Evolutionary conservation across 2,113 vertebrate genomes (phyloP), one percentile per base, ranked within the genome.

Genomic region (Hydropotes inermis): DNA sequence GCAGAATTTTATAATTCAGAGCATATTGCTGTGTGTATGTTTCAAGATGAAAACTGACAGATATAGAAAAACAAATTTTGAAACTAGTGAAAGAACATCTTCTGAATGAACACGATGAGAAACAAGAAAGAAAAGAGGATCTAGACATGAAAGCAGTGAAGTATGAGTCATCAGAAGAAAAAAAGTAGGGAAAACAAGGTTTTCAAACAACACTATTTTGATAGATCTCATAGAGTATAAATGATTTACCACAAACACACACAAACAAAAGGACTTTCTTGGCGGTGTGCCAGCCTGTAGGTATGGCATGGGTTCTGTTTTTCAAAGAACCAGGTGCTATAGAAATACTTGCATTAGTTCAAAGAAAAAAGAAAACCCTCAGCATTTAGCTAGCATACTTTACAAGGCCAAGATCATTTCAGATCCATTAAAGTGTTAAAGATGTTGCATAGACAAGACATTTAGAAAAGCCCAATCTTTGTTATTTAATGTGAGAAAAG

Each of bases 41-140:
- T 98, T 97, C 97, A 97, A 95, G 90, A 98, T 94, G 96, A 97
- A 98, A 98, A 97, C 97, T 98, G 98, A 96, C 98, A 98, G 92
- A 97, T 97, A 97, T 97, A 98, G 92, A 96, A 95, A 97, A 94
- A 96, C 83, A 96, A 19, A 61, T 95, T 97, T 92, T 93, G 70
- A 88, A 64, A 93, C 79, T 83, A 54, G 89, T 90, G 60, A 98
- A 95, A 60, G 82, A 52, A 84, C 39, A 82, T 97, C 95, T 96
- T 97, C 79, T 58, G 60, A 94, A 87, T 81, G 96, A 97, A n/a
- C 27, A 96, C 27, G 87, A 98, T 45, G 93, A 91, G 58, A 96
- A 98, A 94, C 60, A 97, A 96, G 95, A 95, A 95, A 94, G 84
- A 97, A 96, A 98, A 96, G 60, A 84, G 64, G 79, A 98, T 97